phyloP scores from a whole-genome alignment of 2,888 invertebrate genomes.

The Amiota mariae region DNA sequence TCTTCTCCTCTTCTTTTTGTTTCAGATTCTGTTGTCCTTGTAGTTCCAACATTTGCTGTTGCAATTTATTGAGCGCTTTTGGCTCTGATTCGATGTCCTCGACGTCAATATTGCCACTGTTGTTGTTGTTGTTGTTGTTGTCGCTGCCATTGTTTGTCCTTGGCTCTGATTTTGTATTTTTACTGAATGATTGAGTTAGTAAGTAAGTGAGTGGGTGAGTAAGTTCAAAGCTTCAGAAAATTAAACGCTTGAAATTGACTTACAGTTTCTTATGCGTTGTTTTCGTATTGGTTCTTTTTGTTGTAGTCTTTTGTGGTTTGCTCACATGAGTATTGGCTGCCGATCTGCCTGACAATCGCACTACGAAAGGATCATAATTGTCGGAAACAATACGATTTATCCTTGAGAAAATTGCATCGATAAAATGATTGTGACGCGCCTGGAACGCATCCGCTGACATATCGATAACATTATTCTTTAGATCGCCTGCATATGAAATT shows the following conservation, averaged over 20 bases:
- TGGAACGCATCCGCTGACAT: slow-evolving; percentile 75
- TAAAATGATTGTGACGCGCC: slow-evolving; percentile 89
- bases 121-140: slow-evolving; percentile 35
- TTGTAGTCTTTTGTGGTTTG: slow-evolving; percentile 50
- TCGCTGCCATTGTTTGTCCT: slow-evolving; percentile 47
- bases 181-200: slow-evolving; percentile 51
- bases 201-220: not conserved
- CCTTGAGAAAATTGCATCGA: slow-evolving; percentile 86
- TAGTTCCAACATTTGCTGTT: slow-evolving; percentile 71
- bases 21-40: slow-evolving; percentile 45
- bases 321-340: slow-evolving; percentile 47
- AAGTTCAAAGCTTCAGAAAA: slow-evolving; percentile 23
- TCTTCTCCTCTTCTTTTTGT: slow-evolving; percentile 14
- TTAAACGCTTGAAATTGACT: slow-evolving; percentile 41
- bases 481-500: slow-evolving; percentile 57
- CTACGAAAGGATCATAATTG: slow-evolving; percentile 89
- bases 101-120: slow-evolving; percentile 37
- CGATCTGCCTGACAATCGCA: slow-evolving; percentile 71
- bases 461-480: slow-evolving; percentile 72
- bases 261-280: slow-evolving; percentile 65
- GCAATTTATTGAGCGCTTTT: slow-evolving; percentile 68
- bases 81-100: slow-evolving; percentile 41
- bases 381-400: slow-evolving; percentile 86
- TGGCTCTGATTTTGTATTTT: slow-evolving; percentile 70
- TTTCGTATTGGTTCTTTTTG: slow-evolving; percentile 24